A percentile compares a stretch with the other conserved stretches of the same genome.
Conservation (phyloP, 2,113 vertebrate genomes). For the Eira barbara region DNA sequence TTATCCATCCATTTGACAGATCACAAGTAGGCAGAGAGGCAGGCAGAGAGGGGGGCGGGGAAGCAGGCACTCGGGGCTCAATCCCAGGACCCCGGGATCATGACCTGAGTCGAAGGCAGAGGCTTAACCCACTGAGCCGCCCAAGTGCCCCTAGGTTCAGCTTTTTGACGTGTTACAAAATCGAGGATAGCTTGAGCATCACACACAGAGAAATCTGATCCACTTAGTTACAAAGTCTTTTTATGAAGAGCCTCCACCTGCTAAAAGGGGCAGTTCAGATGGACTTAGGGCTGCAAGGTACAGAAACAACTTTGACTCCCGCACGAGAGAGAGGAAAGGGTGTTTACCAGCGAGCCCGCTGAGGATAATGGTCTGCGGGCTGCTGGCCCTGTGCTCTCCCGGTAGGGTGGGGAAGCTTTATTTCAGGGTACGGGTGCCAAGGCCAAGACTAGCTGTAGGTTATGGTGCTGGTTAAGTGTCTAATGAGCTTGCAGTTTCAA, state of each 20-base stretch:
- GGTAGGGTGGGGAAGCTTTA: background rate
- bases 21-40: no score
- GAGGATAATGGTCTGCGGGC: background rate
- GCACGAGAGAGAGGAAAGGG: fast-evolving
- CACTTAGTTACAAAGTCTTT: background rate
- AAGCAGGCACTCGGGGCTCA: no score
- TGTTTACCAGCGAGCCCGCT: background rate
- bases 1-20: no score
- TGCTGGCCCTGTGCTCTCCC: background rate
- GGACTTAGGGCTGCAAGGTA: background rate
- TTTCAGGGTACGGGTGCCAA: fast-evolving
- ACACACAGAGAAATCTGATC: background rate
- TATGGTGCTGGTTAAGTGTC: no score
- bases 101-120: no score
- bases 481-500: background rate
- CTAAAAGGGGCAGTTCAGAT: background rate
- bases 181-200: background rate
- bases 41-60: no score
- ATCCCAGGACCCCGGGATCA: no score
- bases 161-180: background rate
- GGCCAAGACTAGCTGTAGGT: background rate
- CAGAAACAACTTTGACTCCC: background rate
- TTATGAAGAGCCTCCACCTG: background rate
- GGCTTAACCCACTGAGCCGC: no score
- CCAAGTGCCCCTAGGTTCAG: background rate